phyloP scores from a whole-genome alignment of 2,888 invertebrate species.

The Ochropleura plecta region DNA sequence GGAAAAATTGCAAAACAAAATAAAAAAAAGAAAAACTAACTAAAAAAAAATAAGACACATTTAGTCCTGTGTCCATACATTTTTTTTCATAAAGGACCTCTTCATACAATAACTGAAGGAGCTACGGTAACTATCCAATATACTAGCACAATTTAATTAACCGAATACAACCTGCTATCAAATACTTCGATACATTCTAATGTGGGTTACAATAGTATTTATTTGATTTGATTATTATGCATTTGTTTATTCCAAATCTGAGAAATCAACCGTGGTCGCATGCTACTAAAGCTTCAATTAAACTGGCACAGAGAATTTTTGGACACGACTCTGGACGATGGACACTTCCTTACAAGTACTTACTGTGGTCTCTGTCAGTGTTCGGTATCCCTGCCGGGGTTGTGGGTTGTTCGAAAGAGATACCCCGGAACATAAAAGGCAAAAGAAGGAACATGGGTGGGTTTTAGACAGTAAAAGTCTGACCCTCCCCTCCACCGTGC shows the following conservation, averaged over 20 bases:
- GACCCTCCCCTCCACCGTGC: too few relatives aligned
- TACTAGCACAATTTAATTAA: conserved; percentile 31
- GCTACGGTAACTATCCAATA: not conserved
- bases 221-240: conserved; percentile 9
- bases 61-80: too few relatives aligned
- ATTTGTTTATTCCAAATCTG: conserved; percentile 2
- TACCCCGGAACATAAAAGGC: too few relatives aligned
- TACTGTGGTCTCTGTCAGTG: not conserved
- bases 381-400: not conserved
- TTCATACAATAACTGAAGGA: not conserved
- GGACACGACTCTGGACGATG: not conserved
- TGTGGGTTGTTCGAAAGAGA: too few relatives aligned
- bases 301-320: not conserved
- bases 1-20: too few relatives aligned
- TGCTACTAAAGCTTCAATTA: not conserved
- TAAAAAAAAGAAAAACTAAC: too few relatives aligned
- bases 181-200: conserved; percentile 8
- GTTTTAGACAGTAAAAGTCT: too few relatives aligned
- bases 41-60: too few relatives aligned
- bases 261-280: not conserved
- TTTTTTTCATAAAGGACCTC: not conserved
- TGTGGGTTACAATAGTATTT: conserved; percentile 10
- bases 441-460: too few relatives aligned
- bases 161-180: conserved; percentile 6
- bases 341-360: not conserved